Evolutionary conservation across 2,113 vertebrate genomes (phyloP).

Genomic region (Brienomyrus brachyistius): DNA sequence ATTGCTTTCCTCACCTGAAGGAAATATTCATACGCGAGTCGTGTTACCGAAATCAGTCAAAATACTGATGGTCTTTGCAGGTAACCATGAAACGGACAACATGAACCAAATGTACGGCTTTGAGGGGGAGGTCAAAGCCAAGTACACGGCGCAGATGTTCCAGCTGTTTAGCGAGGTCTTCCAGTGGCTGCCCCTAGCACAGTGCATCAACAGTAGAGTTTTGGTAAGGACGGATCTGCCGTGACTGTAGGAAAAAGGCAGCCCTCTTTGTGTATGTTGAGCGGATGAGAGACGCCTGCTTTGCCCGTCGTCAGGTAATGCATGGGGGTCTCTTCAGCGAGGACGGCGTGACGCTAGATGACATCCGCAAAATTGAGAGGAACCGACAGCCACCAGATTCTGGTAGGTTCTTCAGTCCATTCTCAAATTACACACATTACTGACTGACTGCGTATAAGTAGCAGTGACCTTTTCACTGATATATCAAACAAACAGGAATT

Average conservation of each 20-base stretch:
- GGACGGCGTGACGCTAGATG: constrained; percentile 83
- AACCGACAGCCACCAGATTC: constrained; percentile 70
- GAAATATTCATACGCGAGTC: not conserved
- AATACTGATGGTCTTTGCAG: constrained; percentile 43
- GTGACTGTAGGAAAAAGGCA: not conserved
- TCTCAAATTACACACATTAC: no score
- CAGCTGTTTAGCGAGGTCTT: constrained; percentile 93
- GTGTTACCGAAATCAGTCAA: not conserved
- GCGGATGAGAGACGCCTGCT: not conserved
- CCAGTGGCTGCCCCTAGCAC: constrained; percentile 87
- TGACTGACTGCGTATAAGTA: not conserved
- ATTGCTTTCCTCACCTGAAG: not conserved
- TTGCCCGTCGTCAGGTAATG: constrained; percentile 73
- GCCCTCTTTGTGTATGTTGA: not conserved
- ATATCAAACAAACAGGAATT: not conserved
- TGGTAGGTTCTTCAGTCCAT: constrained; percentile 38
- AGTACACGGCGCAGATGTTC: constrained; percentile 93
- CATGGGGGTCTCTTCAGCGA: constrained; percentile 91
- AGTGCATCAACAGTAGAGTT: constrained; percentile 85
- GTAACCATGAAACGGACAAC: constrained; percentile 94
- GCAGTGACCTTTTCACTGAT: not conserved
- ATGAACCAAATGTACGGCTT: constrained; percentile 98
- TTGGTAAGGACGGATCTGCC: constrained; percentile 63
- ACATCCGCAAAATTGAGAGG: constrained; percentile 77
- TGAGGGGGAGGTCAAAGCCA: constrained; percentile 91